A percentile compares a stretch with the other conserved stretches of the same genome.
These are phyloP conservation scores for Corythornis leucogaster DNA, from an alignment of 2,797 vertebrate species.

Conservation along the genomic window DNA sequence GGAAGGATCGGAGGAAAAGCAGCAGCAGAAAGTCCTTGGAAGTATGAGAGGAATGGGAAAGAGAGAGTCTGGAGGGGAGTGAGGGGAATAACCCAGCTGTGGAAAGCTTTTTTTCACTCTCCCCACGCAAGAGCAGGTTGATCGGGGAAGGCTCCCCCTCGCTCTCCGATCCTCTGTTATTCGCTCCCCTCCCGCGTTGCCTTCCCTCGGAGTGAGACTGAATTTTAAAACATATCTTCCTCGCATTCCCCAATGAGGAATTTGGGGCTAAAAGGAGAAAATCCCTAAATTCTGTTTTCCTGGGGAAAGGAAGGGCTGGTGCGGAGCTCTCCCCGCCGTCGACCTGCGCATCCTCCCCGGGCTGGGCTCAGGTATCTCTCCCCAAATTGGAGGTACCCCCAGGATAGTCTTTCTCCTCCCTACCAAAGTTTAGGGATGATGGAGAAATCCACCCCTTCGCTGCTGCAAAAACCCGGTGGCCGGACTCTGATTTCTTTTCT, in stretches of 20 bases:
- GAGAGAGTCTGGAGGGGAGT: neutral
- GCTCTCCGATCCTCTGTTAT: rapidly evolving
- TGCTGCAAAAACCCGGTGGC: neutral
- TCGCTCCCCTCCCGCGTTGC: no score
- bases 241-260: no score
- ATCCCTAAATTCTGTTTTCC: rapidly evolving
- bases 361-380: neutral
- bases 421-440: rapidly evolving
- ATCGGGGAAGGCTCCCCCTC: neutral
- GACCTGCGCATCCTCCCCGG: neutral
- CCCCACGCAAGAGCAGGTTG: neutral
- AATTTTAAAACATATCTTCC: neutral
- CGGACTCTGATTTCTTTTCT: rapidly evolving
- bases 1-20: neutral
- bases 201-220: neutral
- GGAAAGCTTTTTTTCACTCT: neutral
- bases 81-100: neutral
- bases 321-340: neutral
- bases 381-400: neutral
- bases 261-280: neutral
- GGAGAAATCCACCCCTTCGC: neutral
- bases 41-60: neutral
- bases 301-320: neutral
- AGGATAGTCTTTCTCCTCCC: rapidly evolving
- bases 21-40: neutral